phyloP scores from a whole-genome alignment of 1,140 invertebrate genomes.

The Rhagoletis zephyria region DNA sequence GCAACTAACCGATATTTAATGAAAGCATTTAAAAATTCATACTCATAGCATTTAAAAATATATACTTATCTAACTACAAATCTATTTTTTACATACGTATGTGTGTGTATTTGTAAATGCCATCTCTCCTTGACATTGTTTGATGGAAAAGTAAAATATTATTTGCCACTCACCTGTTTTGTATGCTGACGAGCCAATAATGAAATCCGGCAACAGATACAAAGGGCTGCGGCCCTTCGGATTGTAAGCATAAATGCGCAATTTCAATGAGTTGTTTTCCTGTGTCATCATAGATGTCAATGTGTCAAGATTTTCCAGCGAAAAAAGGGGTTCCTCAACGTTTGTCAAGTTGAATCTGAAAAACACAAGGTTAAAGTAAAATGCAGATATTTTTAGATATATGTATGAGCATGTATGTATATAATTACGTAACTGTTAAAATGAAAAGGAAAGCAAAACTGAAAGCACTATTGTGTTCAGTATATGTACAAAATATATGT shows the following conservation, averaged over 20 bases:
- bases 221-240: slow-evolving; percentile 71
- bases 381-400: too few species aligned
- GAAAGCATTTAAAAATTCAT: too few species aligned
- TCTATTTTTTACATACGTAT: background rate
- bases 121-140: background rate
- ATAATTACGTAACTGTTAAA: background rate
- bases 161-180: slow-evolving; percentile 68
- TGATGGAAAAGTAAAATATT: background rate
- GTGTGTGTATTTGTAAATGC: background rate
- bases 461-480: background rate
- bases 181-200: slow-evolving; percentile 72
- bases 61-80: too few species aligned
- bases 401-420: too few species aligned
- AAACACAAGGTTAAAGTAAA: background rate
- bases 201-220: slow-evolving; percentile 69
- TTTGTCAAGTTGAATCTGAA: slow-evolving; percentile 72
- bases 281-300: slow-evolving; percentile 70
- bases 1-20: too few species aligned
- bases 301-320: slow-evolving; percentile 71
- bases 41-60: too few species aligned
- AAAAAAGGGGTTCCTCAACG: slow-evolving; percentile 69
- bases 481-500: background rate
- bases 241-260: slow-evolving; percentile 71
- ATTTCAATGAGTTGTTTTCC: slow-evolving; percentile 70
- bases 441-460: background rate